Base-by-base conservation (phyloP, 2,888 invertebrate genomes). In the Bembecia ichneumoniformis region DNA sequence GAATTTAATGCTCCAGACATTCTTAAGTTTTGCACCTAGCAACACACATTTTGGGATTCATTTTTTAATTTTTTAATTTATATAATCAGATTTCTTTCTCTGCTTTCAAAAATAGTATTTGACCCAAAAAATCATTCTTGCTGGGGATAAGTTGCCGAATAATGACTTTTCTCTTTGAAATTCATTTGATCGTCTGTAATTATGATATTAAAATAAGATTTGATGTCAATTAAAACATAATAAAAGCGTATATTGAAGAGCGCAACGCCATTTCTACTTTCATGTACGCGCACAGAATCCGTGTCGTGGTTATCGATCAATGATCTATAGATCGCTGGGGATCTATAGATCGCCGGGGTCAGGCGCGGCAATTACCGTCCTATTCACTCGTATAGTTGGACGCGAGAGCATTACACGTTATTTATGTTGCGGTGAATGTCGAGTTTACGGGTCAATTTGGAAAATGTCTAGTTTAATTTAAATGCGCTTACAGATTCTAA, bases 281-380 rank as follows among this genome's bases (percentile, higher is more conserved):
- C 71, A 62, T 65, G 61, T 52, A 58, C 56, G 49, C 52, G 52
- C 48, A 54, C 56, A 55, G 61, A 58, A 68, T 68, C 72, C 68
- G 10, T 34, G 40, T 40, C 40, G 40, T 69, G 71, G 72, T 75
- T 76, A 77, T 77, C 72, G 77, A 76, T 73, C 75, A 68, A 66
- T 72, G 77, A 79, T 81, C 79, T 74, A 78, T 71, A 69, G 78
- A 77, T 78, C 76, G n/a, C 15, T 9, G 17, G 11, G 59, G 74
- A 77, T 76, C 76, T 71, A 73, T 71, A 63, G 74, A 76, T 71
- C 74, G 68, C 13, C 54, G 60, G 55, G 65, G 72, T 74, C 73
- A 72, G 63, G 58, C 62, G 52, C 60, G 55, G 66, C 68, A 76
- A 76, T 76, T 73, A 76, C 71, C 61, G 55, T 56, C 59, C 76